A percentile compares a stretch with the other conserved stretches of the same genome.
Conservation (phyloP, 2,113 vertebrate genomes). For the Electrona antarctica region DNA sequence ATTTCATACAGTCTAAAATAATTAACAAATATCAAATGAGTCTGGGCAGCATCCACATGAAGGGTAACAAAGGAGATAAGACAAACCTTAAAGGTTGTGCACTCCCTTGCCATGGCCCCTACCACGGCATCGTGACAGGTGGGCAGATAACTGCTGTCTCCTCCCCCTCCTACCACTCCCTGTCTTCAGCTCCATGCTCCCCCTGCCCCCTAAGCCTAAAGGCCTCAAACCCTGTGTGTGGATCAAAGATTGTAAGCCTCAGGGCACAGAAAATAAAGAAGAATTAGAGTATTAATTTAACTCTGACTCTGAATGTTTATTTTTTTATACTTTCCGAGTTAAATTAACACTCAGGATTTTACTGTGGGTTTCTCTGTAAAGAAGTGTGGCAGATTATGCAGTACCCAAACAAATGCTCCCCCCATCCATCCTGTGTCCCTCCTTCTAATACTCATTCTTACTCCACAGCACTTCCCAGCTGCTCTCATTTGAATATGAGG, state of each 20-base stretch:
- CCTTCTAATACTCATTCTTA: conserved; percentile 56
- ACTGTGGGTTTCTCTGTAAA: conserved; percentile 51
- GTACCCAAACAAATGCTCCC: conserved; percentile 50
- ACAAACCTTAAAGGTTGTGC: conserved; percentile 49
- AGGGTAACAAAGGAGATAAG: conserved; percentile 62
- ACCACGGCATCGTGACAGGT: conserved; percentile 54
- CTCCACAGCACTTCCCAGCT: conserved; percentile 72
- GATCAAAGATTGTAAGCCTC: conserved; percentile 51
- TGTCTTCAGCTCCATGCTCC: conserved; percentile 51
- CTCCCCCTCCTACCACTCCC: too few relatives aligned
- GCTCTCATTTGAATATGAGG: conserved; percentile 72
- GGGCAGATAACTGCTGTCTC: conserved; percentile 65
- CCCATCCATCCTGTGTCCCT: conserved; percentile 25
- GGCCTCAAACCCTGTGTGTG: conserved; percentile 33
- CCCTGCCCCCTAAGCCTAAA: conserved; percentile 31
- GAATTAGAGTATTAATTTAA: too few relatives aligned
- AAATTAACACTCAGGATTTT: too few relatives aligned
- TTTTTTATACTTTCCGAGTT: too few relatives aligned
- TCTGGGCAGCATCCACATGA: conserved; percentile 40
- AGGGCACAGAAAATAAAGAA: background rate
- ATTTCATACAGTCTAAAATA: conserved; percentile 54
- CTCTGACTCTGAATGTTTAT: too few relatives aligned
- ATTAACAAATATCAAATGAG: conserved; percentile 47
- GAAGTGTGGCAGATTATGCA: conserved; percentile 73
- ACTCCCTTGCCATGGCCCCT: conserved; percentile 44